Evolutionary conservation across 2,113 vertebrate genomes (phyloP).

Genomic region (Boleophthalmus pectinirostris): DNA sequence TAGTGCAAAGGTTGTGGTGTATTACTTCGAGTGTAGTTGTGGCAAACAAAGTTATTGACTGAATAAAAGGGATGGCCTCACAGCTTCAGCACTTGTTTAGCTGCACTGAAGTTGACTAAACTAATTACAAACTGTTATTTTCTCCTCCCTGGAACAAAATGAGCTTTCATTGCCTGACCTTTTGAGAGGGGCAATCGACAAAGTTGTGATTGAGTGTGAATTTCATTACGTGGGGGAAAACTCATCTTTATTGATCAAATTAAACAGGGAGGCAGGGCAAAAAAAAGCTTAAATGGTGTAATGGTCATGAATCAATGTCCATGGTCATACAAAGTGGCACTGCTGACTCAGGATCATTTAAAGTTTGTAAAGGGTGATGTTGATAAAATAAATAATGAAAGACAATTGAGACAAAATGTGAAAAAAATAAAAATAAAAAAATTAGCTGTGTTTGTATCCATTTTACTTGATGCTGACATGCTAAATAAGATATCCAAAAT

Average conservation of each 20-base stretch:
- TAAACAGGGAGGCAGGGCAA: conserved; percentile 34
- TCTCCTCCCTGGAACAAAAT: conserved; percentile 45
- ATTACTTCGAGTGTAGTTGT: conserved; percentile 55
- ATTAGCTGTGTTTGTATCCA: too few relatives aligned
- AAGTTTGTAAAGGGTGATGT: background rate
- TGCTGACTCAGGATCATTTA: background rate
- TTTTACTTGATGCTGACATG: too few relatives aligned
- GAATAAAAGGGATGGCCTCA: conserved; percentile 60
- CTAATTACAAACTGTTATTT: conserved; percentile 49
- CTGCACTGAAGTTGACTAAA: conserved; percentile 46
- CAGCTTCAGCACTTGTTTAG: conserved; percentile 44
- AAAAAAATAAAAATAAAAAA: too few relatives aligned
- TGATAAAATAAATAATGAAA: too few relatives aligned
- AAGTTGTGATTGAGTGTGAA: conserved; percentile 67
- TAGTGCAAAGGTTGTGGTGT: conserved; percentile 65
- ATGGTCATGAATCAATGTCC: conserved; percentile 51
- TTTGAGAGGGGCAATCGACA: conserved; percentile 61
- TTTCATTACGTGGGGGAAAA: conserved; percentile 68
- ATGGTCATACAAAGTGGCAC: conserved; percentile 21
- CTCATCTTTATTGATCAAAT: conserved; percentile 76
- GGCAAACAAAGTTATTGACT: conserved; percentile 59
- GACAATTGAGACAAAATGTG: too few relatives aligned
- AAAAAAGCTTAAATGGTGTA: conserved; percentile 42
- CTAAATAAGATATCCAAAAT: too few relatives aligned
- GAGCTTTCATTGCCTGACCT: conserved; percentile 70